Conservation (phyloP, 2,113 vertebrate genomes). For the Phylloscopus trochilus region DNA sequence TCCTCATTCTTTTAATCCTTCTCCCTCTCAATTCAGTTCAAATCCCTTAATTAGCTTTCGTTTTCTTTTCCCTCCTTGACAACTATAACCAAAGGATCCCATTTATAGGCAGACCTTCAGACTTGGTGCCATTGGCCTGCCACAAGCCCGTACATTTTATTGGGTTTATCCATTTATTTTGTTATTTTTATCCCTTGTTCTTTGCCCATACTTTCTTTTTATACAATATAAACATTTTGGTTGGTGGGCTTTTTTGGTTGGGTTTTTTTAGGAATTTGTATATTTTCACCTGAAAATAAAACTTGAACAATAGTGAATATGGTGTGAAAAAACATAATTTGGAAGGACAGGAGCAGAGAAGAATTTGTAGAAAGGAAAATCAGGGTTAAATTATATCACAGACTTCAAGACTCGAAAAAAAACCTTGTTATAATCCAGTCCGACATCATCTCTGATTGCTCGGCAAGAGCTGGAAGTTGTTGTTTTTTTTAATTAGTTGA, state of each 20-base stretch:
- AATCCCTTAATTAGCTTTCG: background rate
- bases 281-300: background rate
- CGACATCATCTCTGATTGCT: background rate
- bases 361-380: background rate
- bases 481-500: background rate
- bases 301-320: background rate
- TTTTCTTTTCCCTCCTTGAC: background rate
- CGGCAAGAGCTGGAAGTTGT: background rate
- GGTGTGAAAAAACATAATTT: background rate
- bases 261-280: background rate
- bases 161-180: background rate
- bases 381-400: background rate
- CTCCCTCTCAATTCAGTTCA: background rate
- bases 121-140: background rate
- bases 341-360: background rate
- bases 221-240: background rate
- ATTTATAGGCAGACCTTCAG: background rate
- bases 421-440: background rate
- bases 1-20: background rate
- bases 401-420: background rate
- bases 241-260: fast-evolving
- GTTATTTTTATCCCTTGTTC: background rate
- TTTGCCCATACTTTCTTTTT: background rate
- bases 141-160: background rate
- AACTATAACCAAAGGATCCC: background rate